A percentile compares a stretch with the other conserved stretches of the same genome.
Evolutionary conservation across 2,113 vertebrate genomes (phyloP).

Genomic region (Murina feae): DNA sequence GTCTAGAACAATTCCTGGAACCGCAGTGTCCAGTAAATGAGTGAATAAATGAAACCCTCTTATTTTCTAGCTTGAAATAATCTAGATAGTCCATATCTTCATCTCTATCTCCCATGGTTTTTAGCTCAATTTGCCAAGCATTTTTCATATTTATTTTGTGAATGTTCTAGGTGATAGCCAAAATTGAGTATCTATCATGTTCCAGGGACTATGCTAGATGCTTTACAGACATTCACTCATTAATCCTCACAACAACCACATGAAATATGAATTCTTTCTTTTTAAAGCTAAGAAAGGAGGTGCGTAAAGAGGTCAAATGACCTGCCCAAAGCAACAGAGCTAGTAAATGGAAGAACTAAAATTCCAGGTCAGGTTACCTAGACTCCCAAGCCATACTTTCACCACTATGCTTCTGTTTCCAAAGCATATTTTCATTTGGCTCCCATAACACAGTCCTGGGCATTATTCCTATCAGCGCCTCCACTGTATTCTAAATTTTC

Average conservation of each 20-base stretch:
- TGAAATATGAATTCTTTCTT: not conserved
- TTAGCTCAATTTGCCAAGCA: too few species aligned
- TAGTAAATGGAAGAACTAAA: not conserved
- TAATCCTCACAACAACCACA: not conserved
- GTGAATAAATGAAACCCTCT: not conserved
- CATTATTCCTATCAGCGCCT: not conserved
- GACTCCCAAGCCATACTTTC: not conserved
- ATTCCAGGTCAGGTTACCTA: not conserved
- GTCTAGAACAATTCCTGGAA: not conserved
- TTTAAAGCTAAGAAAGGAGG: conserved; percentile 21
- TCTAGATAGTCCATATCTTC: not conserved
- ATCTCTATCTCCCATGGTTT: not conserved
- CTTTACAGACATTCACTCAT: not conserved
- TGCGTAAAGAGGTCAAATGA: not conserved
- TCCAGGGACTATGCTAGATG: not conserved
- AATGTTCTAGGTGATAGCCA: not conserved
- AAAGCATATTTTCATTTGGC: conserved; percentile 27
- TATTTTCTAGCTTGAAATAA: conserved; percentile 12
- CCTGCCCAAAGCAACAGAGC: not conserved
- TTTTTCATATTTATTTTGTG: not conserved
- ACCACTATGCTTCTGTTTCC: not conserved
- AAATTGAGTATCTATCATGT: not conserved
- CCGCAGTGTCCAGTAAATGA: not conserved
- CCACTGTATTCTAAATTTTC: not conserved
- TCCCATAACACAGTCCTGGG: not conserved